These are phyloP conservation scores for Glandiceps talaboti DNA, from an alignment of 53 echinoderm and acorn worm species.

Conservation along the genomic window DNA sequence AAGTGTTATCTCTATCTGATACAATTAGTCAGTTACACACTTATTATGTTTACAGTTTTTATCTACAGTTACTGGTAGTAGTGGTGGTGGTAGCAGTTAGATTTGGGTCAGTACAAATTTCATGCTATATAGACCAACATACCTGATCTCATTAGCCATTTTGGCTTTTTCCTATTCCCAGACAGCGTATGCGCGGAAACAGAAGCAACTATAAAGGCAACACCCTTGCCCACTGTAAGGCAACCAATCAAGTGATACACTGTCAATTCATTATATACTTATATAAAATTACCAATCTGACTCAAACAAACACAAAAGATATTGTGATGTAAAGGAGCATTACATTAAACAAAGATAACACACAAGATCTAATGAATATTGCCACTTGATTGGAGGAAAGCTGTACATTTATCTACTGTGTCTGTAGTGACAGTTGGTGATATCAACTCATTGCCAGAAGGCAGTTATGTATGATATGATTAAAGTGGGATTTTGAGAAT, in stretches of 20 bases:
- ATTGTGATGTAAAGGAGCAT: background rate
- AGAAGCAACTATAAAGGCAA: background rate
- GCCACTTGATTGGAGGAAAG: background rate
- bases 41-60: no score
- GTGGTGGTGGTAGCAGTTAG: no score
- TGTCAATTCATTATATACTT: no score
- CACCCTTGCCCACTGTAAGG: background rate
- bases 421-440: no score
- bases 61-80: no score
- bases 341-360: background rate
- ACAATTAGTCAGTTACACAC: no score
- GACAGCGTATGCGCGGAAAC: background rate
- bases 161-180: background rate
- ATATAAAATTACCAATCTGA: background rate
- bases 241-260: background rate
- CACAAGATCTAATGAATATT: background rate
- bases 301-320: background rate
- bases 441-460: no score
- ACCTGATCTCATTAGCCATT: background rate
- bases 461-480: no score
- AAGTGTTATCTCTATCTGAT: no score
- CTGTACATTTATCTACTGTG: background rate
- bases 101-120: no score
- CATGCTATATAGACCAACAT: no score
- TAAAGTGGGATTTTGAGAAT: no score